phyloP scores from a whole-genome alignment of 2,888 invertebrate genomes.

The Mesorhabditis spiculigera region DNA sequence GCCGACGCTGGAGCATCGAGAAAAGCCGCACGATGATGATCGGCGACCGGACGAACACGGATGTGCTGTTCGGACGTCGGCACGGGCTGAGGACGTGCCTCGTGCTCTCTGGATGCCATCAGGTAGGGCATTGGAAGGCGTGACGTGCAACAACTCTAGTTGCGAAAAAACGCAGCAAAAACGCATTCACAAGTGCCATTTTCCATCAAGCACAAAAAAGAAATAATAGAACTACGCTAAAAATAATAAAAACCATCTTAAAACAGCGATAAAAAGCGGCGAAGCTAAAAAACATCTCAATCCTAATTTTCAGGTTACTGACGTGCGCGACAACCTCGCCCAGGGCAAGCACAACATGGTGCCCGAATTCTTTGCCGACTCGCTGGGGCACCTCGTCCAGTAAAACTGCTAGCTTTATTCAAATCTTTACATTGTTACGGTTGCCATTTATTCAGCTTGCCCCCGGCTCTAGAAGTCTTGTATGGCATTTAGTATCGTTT shows the following conservation, averaged over 20 bases:
- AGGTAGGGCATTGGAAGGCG: constrained; percentile 19
- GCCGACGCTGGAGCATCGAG: constrained; percentile 71
- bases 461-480: no score
- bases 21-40: constrained; percentile 83
- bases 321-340: constrained; percentile 45
- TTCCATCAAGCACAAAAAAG: background rate
- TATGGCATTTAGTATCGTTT: no score
- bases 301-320: constrained; percentile 10
- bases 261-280: no score
- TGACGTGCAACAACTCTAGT: background rate
- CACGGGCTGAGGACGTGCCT: constrained; percentile 85
- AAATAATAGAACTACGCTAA: background rate
- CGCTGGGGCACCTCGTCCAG: constrained; percentile 45
- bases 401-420: no score
- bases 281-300: no score
- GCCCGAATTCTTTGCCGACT: constrained; percentile 52
- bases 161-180: background rate
- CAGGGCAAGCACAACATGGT: constrained; percentile 50
- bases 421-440: no score
- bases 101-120: constrained; percentile 65
- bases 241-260: background rate
- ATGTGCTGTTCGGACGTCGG: constrained; percentile 81
- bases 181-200: background rate
- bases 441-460: no score
- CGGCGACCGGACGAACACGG: constrained; percentile 79